Conservation (phyloP, 2,888 invertebrate species). For the Mythimna lalbum region DNA sequence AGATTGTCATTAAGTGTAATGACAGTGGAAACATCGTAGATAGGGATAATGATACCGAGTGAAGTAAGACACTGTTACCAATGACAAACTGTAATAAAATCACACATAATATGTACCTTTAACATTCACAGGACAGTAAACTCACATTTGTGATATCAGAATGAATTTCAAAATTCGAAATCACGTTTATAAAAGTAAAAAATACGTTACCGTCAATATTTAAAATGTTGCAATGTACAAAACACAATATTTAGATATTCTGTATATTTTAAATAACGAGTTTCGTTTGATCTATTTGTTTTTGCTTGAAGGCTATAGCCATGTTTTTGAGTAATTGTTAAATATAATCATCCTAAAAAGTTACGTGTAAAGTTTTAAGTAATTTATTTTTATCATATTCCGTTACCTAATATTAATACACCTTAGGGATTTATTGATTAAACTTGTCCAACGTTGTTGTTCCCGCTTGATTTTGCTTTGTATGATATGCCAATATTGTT, state of each 20-base stretch:
- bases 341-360: slow-evolving; percentile 50
- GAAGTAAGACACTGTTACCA: slow-evolving; percentile 82
- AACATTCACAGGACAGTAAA: slow-evolving; percentile 61
- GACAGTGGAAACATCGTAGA: slow-evolving; percentile 75
- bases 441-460: slow-evolving; percentile 40
- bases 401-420: slow-evolving; percentile 60
- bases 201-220: slow-evolving; percentile 67
- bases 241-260: slow-evolving; percentile 56
- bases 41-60: slow-evolving; percentile 74
- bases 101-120: slow-evolving; percentile 64
- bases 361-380: slow-evolving; percentile 56
- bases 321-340: slow-evolving; percentile 60
- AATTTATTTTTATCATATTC: slow-evolving; percentile 60
- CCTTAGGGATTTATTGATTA: slow-evolving; percentile 42
- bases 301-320: slow-evolving; percentile 60
- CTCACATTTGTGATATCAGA: slow-evolving; percentile 69
- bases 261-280: slow-evolving; percentile 43
- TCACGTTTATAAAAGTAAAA: slow-evolving; percentile 50
- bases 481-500: slow-evolving; percentile 43
- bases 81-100: slow-evolving; percentile 72
- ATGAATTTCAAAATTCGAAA: slow-evolving; percentile 64
- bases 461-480: slow-evolving; percentile 41
- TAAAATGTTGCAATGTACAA: slow-evolving; percentile 68
- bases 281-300: slow-evolving; percentile 46
- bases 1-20: slow-evolving; percentile 73